Percentiles rank a stretch among this genome's conserved stretches.
Conservation (phyloP, 2,888 invertebrate genomes). For the Brenthis hecate region DNA sequence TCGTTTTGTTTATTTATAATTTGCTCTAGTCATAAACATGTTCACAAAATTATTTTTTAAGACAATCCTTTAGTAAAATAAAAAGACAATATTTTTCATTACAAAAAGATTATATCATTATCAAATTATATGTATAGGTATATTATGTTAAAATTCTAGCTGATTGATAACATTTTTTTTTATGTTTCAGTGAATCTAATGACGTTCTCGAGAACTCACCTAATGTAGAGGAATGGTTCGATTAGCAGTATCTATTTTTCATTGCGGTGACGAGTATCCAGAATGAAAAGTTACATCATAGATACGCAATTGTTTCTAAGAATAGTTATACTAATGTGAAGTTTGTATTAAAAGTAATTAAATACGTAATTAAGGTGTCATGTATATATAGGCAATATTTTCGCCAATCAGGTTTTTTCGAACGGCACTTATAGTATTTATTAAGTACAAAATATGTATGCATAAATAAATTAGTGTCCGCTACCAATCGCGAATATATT, state of each 20-base stretch:
- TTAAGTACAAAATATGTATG: background rate
- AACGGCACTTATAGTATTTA: conserved; percentile 26
- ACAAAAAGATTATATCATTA: too few relatives aligned
- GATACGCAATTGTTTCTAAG: conserved; percentile 18
- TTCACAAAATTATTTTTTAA: too few relatives aligned
- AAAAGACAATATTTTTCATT: too few relatives aligned
- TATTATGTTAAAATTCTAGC: too few relatives aligned
- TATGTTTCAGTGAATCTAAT: conserved; percentile 89
- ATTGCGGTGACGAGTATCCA: conserved; percentile 35
- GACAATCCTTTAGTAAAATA: too few relatives aligned
- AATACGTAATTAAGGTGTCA: background rate
- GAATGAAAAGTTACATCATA: conserved; percentile 11
- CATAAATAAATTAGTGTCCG: background rate
- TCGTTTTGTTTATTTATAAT: too few relatives aligned
- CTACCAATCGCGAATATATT: background rate
- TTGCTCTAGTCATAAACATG: too few relatives aligned
- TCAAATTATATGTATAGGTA: background rate
- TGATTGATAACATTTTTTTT: conserved; percentile 31
- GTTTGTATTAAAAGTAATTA: conserved; percentile 13
- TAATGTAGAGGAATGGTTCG: conserved; percentile 91
- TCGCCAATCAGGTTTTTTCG: conserved; percentile 16
- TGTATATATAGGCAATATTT: conserved; percentile 17
- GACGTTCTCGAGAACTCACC: conserved; percentile 92
- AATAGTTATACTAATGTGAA: conserved; percentile 18
- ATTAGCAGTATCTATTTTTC: conserved; percentile 52